A percentile compares a stretch with the other conserved stretches of the same genome.
Evolutionary conservation across 2,888 invertebrate species (phyloP).

Genomic region (Hololepta plana): DNA sequence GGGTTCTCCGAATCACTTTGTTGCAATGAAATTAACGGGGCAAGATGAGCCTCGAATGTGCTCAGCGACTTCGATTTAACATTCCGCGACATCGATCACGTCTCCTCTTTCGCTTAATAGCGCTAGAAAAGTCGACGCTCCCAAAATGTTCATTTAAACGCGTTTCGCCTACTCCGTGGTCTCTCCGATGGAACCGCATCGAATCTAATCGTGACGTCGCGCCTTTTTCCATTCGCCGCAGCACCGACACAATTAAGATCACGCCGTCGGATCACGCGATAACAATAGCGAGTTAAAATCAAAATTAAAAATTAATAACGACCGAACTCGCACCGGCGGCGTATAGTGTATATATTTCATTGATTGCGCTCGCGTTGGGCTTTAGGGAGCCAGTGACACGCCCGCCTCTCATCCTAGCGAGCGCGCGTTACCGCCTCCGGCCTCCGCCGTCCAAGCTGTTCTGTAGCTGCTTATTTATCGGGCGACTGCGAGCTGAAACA

Average conservation of each 20-base stretch:
- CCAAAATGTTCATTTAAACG: too few species aligned
- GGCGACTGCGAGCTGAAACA: constrained; percentile 26
- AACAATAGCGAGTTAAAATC: too few species aligned
- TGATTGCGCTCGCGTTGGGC: constrained; percentile 27
- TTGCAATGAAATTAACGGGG: constrained; percentile 27
- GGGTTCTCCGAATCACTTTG: constrained; percentile 24
- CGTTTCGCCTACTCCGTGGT: too few species aligned
- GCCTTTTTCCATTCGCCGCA: too few species aligned
- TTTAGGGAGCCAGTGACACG: constrained; percentile 26
- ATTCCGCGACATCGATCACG: constrained; percentile 12
- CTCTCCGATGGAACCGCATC: too few species aligned
- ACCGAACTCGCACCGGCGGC: background rate
- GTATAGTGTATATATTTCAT: constrained; percentile 23
- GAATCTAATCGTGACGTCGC: too few species aligned
- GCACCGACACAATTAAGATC: too few species aligned
- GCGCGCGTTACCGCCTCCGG: constrained; percentile 27
- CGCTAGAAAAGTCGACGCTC: background rate
- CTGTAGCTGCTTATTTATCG: constrained; percentile 29
- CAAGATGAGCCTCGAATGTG: constrained; percentile 26
- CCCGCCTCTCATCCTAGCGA: constrained; percentile 27
- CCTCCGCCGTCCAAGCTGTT: constrained; percentile 23
- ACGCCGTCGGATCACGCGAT: too few species aligned
- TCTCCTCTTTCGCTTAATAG: constrained; percentile 7
- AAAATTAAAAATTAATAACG: too few species aligned
- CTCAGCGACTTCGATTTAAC: constrained; percentile 23